Conservation (phyloP, 2,888 invertebrate genomes). For the Pandemis cinnamomeana region DNA sequence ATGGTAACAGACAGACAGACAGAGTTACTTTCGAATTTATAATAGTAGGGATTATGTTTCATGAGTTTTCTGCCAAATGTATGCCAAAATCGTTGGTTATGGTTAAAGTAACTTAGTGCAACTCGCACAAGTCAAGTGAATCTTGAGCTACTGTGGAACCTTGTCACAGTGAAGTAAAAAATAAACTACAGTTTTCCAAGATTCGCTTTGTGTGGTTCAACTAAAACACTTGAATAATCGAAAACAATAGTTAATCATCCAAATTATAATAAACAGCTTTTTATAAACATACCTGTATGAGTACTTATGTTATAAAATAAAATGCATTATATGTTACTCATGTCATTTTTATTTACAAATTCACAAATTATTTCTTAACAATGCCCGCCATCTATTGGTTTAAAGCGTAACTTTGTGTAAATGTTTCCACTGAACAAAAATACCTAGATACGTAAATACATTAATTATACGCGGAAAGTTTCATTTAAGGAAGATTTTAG, state of each 20-base stretch:
- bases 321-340: slow-evolving; percentile 18
- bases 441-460: too few relatives aligned
- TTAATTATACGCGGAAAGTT: too few relatives aligned
- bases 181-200: background rate
- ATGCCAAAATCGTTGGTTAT: too few relatives aligned
- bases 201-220: background rate
- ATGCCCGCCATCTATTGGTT: background rate
- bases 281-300: slow-evolving; percentile 1
- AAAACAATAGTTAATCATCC: background rate
- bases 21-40: too few relatives aligned
- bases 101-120: too few relatives aligned
- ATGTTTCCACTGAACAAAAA: too few relatives aligned
- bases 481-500: too few relatives aligned
- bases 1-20: too few relatives aligned
- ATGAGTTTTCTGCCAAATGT: too few relatives aligned
- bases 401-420: too few relatives aligned
- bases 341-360: slow-evolving; percentile 9
- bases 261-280: slow-evolving; percentile 5
- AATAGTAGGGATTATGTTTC: too few relatives aligned
- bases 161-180: background rate
- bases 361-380: background rate
- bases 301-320: slow-evolving; percentile 24
- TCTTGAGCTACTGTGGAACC: background rate
- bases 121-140: background rate
- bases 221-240: background rate